Base-by-base conservation (phyloP, 2,113 vertebrate species). In the Prolemur simus region DNA sequence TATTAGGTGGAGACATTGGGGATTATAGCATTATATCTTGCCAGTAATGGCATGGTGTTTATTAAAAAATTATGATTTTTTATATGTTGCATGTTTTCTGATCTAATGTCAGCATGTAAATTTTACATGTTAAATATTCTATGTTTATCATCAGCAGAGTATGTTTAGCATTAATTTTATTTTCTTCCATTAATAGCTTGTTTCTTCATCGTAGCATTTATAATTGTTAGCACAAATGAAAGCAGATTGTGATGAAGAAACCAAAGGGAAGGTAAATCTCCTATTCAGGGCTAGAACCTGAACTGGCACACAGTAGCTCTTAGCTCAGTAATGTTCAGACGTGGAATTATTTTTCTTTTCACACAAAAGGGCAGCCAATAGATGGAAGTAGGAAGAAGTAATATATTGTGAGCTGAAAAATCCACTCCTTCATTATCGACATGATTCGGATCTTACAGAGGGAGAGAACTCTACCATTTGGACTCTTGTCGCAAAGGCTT, bases 401-500 rank as follows among this genome's bases (percentile, higher is more conserved):
- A 87, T 93, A 84, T 66, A 93, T 89, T 89, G 81, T 87, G 86
- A 96, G 58, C 86, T n/a, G 93, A 98, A 94, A 98, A 97, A 97
- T 97, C 96, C 23, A 0, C 82, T 82, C 64, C 94, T 97, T 97
- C 96, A 92, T 97, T 98, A 96, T 96, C 73, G 9, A 93, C 95
- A 96, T 45, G 82, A 95, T 91, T 93, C 25, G 6, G 60, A 69
- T 96, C 93, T 87, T 94, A 89, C 86, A 81, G 91, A 97, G 96
- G 58, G 96, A 97, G 91, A 97, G 91, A 97, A 47, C 92, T 77
- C 93, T 95, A 97, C 97, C 97, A 98, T 97, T 98, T 97, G 97
- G 97, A 96, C 80, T 95, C 93, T 93, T 96, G 87, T 97, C 63
- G 93, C 95, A 97, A 98, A 98, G 88, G 90, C 98, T 98, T 97